Evolutionary conservation across 2,113 vertebrate species (phyloP).

Genomic region (Mionectes macconnelli): DNA sequence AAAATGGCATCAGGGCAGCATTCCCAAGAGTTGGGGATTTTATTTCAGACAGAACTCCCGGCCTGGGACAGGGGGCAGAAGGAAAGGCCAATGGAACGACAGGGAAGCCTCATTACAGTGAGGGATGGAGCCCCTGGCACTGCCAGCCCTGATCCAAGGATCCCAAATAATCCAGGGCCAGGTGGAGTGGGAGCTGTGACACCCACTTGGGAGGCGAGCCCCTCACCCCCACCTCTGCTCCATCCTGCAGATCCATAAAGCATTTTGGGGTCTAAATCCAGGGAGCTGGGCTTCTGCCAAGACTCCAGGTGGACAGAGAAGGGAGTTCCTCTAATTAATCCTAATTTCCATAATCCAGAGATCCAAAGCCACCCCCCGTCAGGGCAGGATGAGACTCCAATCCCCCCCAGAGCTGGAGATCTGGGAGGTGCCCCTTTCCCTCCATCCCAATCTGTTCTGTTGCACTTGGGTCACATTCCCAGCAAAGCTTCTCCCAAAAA

Average conservation of each 20-base stretch:
- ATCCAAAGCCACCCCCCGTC: neutral
- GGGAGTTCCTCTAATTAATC: neutral
- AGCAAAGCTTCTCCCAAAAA: neutral
- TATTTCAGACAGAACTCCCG: neutral
- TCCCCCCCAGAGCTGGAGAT: neutral
- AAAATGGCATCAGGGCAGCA: neutral
- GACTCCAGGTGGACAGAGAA: neutral
- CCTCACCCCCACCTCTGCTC: neutral
- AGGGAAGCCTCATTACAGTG: rapidly evolving
- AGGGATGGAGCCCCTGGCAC: neutral
- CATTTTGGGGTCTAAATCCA: neutral
- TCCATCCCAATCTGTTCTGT: neutral
- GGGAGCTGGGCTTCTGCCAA: rapidly evolving
- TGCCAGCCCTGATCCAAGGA: neutral
- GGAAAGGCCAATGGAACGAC: neutral
- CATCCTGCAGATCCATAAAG: neutral
- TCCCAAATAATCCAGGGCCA: neutral
- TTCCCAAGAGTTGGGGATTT: neutral
- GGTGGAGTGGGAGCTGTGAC: neutral
- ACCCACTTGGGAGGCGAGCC: neutral
- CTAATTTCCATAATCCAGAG: neutral
- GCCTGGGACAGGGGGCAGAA: neutral
- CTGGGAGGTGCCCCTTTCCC: neutral
- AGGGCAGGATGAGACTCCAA: neutral
- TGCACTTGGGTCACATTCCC: neutral